These are phyloP conservation scores for Drosophila willistoni DNA, from an alignment of 1,140 invertebrate species.

Conservation along the genomic window DNA sequence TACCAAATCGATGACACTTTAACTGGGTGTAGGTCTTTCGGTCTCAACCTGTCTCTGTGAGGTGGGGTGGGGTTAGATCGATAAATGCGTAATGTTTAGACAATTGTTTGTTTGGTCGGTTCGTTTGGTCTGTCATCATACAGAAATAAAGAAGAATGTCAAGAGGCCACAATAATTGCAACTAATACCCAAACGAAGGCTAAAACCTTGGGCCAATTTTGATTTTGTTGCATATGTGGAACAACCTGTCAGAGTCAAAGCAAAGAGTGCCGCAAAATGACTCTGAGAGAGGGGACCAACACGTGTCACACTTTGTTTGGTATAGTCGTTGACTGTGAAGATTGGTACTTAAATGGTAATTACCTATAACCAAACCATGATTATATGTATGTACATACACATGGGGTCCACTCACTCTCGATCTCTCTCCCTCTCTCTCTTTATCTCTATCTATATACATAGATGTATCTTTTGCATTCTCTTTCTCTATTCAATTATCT, in stretches of 20 bases:
- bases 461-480: neutral
- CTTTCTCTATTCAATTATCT: conserved; percentile 23
- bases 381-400: conserved; percentile 6
- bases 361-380: conserved; percentile 33
- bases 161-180: conserved; percentile 82
- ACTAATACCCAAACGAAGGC: conserved; percentile 71
- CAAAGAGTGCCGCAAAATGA: neutral
- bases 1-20: conserved; percentile 59
- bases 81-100: conserved; percentile 56
- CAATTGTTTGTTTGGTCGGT: conserved; percentile 39
- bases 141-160: conserved; percentile 73
- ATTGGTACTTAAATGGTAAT: conserved; percentile 37
- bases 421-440: neutral
- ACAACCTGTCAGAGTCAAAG: conserved; percentile 28
- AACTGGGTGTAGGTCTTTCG: conserved; percentile 35
- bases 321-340: conserved; percentile 50
- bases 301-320: conserved; percentile 47
- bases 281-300: neutral
- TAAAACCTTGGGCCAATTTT: conserved; percentile 65
- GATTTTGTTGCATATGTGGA: conserved; percentile 14
- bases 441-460: neutral
- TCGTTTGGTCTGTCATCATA: conserved; percentile 29
- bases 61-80: conserved; percentile 37
- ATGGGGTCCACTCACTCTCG: neutral
- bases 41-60: neutral